phyloP scores from a whole-genome alignment of 2,113 vertebrate genomes.

The Mola mola region DNA sequence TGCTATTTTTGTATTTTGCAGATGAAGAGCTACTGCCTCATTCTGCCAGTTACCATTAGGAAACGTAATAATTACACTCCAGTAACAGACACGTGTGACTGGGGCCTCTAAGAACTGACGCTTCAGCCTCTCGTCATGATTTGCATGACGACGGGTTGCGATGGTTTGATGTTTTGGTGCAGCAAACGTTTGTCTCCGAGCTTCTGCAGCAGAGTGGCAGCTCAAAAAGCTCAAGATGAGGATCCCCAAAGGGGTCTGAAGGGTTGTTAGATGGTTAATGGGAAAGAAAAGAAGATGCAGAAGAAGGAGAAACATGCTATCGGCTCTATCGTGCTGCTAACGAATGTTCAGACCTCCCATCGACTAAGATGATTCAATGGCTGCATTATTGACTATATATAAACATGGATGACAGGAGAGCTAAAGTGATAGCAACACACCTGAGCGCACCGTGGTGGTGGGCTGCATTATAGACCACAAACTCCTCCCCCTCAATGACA shows the following conservation, averaged over 20 bases:
- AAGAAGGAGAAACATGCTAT: neutral
- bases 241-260: neutral
- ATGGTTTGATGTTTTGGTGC: too few relatives aligned
- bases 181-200: too few relatives aligned
- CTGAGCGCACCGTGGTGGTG: too few relatives aligned
- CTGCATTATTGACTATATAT: too few relatives aligned
- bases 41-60: slow-evolving; percentile 2
- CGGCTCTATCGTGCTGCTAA: too few relatives aligned
- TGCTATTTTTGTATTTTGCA: slow-evolving; percentile 1
- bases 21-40: slow-evolving; percentile 1
- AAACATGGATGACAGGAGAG: too few relatives aligned
- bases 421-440: too few relatives aligned
- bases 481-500: too few relatives aligned
- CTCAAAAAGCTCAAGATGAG: neutral
- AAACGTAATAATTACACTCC: slow-evolving; percentile 1
- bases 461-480: too few relatives aligned
- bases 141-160: neutral
- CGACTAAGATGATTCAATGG: too few relatives aligned
- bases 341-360: too few relatives aligned
- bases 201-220: neutral
- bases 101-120: neutral
- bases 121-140: slow-evolving; percentile 1
- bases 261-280: neutral
- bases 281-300: neutral
- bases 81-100: neutral